These are phyloP conservation scores for Micoletzkya japonica DNA, from an alignment of 2,888 invertebrate genomes.

Conservation along the genomic window DNA sequence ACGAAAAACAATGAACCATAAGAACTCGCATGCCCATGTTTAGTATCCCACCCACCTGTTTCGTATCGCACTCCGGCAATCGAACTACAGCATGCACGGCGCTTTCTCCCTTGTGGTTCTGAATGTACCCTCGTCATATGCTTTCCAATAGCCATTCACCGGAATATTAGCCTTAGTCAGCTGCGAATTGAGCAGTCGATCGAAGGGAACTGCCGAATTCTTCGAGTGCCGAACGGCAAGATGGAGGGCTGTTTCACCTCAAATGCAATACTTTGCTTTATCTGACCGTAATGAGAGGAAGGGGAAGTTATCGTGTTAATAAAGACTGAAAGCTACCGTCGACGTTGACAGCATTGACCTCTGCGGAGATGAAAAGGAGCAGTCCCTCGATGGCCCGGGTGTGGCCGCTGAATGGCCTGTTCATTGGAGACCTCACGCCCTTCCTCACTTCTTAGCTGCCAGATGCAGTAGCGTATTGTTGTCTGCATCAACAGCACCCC, in stretches of 20 bases:
- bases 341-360: conserved; percentile 25
- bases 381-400: conserved; percentile 16
- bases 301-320: neutral
- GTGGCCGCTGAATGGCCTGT: conserved; percentile 5
- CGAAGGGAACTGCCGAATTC: conserved; percentile 23
- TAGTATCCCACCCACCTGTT: conserved; percentile 23
- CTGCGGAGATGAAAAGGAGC: conserved; percentile 14
- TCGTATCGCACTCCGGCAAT: conserved; percentile 18
- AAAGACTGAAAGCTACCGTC: conserved; percentile 13
- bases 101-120: conserved; percentile 18
- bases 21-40: no score
- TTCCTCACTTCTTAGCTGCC: conserved; percentile 14
- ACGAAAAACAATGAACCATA: neutral
- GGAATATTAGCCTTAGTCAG: conserved; percentile 25
- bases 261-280: neutral
- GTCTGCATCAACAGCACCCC: conserved; percentile 11
- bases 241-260: conserved; percentile 27
- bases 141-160: neutral
- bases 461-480: conserved; percentile 27
- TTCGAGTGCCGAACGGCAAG: conserved; percentile 23
- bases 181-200: conserved; percentile 20
- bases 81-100: conserved; percentile 25
- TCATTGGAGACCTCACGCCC: neutral
- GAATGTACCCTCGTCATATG: neutral
- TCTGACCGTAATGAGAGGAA: no score